A percentile compares a stretch with the other conserved stretches of the same genome.
These are phyloP conservation scores for Bradynema listronoti DNA, from an alignment of 1,140 invertebrate genomes.

Conservation along the genomic window DNA sequence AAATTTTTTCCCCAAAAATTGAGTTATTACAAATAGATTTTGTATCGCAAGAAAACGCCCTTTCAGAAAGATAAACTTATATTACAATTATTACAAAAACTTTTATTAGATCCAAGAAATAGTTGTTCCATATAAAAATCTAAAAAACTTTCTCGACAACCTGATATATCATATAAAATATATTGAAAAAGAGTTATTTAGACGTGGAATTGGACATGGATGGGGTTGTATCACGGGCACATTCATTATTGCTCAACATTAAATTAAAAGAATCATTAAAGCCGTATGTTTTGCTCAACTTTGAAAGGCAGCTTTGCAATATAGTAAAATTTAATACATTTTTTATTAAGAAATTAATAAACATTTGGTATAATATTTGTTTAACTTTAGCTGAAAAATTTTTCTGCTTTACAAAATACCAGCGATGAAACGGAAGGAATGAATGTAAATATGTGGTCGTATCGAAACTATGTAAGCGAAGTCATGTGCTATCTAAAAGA, in stretches of 20 bases:
- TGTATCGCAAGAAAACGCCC: too few species aligned
- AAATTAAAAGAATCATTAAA: conserved; percentile 5
- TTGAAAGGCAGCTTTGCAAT: not conserved
- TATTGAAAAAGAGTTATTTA: too few species aligned
- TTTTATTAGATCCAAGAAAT: too few species aligned
- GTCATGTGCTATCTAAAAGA: conserved; percentile 9
- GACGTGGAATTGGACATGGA: conserved; percentile 7
- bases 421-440: conserved; percentile 11
- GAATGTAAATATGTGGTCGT: conserved; percentile 25
- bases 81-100: too few species aligned
- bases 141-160: too few species aligned
- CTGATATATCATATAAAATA: too few species aligned
- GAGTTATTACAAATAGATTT: too few species aligned
- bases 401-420: not conserved
- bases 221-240: not conserved
- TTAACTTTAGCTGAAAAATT: not conserved
- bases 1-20: too few species aligned
- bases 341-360: not conserved
- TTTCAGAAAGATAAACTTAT: too few species aligned
- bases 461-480: conserved; percentile 18
- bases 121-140: too few species aligned
- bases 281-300: not conserved
- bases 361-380: not conserved
- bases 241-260: conserved; percentile 1
- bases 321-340: too few species aligned